Evolutionary conservation across 2,888 invertebrate genomes (phyloP), one percentile per base, ranked within the genome.

Genomic region (Drosophila stalkeri): DNA sequence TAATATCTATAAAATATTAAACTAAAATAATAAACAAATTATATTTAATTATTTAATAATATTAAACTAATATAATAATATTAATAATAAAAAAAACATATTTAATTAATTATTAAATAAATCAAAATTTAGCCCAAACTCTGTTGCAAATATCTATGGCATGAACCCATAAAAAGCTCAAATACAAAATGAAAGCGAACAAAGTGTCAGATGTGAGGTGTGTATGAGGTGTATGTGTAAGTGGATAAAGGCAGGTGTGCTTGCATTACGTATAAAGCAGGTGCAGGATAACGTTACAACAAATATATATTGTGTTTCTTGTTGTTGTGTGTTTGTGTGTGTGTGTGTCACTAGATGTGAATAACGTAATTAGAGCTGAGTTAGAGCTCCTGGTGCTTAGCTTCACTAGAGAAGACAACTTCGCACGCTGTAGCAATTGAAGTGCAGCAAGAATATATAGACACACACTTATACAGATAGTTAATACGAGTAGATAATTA

Each of bases 281-380:
- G 74, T 72, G 73, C 64, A 49, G 73, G 54, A 55, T 59, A 33
- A 41, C 33, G 31, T 72, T 39, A 63, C 56, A 41, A 51, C 43
- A 62, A 39, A 14, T 14, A 51, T 44, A 27, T 27, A 6, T 27
- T 5, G 27, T 4, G 3, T 39, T 16, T 55, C 16, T 27, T 43
- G 14, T 18, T 37, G 18, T 35, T 20, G 12, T 1, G n/a, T n/a
- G n/a, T n/a, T n/a, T 11, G 52, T 52, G 37, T n/a, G 27, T 7
- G 39, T 4, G 37, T 59, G 59, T 43, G 35, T 14, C 18, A 46
- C 51, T 57, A 44, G 49, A 31, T 57, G 61, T 20, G 33, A 61
- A 39, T 68, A 41, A 46, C n/a, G 59, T 69, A 66, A 75, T 71
- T 66, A 55, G 61, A 72, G 60, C 51, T n/a, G 16, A 74, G 44